phyloP scores from a whole-genome alignment of 2,797 vertebrate species.

The Bradypus variegatus region DNA sequence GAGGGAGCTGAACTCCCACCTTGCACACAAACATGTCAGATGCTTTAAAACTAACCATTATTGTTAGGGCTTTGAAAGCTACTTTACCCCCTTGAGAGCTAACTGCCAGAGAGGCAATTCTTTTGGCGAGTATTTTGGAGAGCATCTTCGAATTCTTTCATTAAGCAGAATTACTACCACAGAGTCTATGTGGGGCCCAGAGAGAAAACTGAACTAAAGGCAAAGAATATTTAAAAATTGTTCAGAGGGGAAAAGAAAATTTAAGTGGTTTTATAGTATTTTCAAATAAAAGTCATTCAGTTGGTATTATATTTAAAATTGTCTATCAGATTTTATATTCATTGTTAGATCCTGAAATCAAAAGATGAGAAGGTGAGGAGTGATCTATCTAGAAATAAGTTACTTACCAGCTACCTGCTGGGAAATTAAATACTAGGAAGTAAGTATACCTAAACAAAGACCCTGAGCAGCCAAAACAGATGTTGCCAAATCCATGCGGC shows the following conservation, averaged over 20 bases:
- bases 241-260: background rate
- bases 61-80: constrained; percentile 22
- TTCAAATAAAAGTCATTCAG: constrained; percentile 12
- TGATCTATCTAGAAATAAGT: background rate
- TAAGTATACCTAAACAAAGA: background rate
- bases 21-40: constrained; percentile 33
- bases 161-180: background rate
- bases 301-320: constrained; percentile 12
- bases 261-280: background rate
- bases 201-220: background rate
- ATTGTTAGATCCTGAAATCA: background rate
- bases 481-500: background rate
- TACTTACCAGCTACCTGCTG: background rate
- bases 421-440: background rate
- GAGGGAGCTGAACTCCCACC: background rate
- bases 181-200: background rate
- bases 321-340: background rate
- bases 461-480: background rate
- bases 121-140: background rate
- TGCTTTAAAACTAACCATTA: constrained; percentile 14
- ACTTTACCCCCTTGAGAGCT: background rate
- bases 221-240: background rate
- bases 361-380: background rate
- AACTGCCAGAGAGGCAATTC: background rate
- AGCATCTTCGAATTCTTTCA: constrained; percentile 27